Evolutionary conservation across 2,797 vertebrate species (phyloP).

Genomic region (Eulemur albifrons): DNA sequence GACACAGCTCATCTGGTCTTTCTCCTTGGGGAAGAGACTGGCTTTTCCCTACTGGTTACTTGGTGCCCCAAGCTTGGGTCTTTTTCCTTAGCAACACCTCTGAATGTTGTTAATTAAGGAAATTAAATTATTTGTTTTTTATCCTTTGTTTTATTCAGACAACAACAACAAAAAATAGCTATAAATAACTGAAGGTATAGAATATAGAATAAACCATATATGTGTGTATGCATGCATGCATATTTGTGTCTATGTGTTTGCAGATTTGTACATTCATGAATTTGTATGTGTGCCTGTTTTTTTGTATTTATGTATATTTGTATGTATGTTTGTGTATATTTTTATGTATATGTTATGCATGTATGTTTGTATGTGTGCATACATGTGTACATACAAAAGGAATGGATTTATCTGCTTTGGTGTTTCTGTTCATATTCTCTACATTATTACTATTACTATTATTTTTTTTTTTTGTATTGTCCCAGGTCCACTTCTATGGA

Average conservation of each 20-base stretch:
- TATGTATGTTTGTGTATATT: not conserved
- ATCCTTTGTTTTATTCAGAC: not conserved
- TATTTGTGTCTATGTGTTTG: not conserved
- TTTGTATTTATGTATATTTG: not conserved
- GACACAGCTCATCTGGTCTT: no score
- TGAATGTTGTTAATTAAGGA: not conserved
- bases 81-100: not conserved
- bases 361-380: not conserved
- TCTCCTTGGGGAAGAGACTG: fast-evolving
- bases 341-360: not conserved
- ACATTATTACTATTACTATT: not conserved
- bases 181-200: not conserved
- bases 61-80: not conserved
- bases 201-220: not conserved
- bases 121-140: not conserved
- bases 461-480: no score
- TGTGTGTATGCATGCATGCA: fast-evolving
- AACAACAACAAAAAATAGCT: not conserved
- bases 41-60: not conserved
- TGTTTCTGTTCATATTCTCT: not conserved
- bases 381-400: not conserved
- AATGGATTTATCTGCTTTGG: not conserved
- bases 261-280: not conserved
- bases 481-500: not conserved
- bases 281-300: not conserved